phyloP scores from a whole-genome alignment of 2,888 invertebrate species.

The Caenorhabditis sulstoni region DNA sequence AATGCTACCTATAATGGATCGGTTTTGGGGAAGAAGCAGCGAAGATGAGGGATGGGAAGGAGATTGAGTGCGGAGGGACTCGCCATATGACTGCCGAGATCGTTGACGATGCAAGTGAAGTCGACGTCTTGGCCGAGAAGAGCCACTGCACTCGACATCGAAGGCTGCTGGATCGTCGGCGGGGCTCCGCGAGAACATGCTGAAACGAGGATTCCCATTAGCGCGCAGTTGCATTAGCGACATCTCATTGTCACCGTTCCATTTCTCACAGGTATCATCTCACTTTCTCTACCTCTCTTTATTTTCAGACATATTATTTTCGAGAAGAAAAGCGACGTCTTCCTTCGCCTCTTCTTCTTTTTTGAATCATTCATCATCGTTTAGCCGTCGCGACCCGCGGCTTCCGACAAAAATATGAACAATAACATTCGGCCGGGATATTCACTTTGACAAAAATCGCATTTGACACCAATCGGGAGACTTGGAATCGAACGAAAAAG shows the following conservation, averaged over 20 bases:
- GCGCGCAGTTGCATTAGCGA: neutral
- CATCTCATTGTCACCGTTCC: neutral
- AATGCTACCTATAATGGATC: conserved; percentile 76
- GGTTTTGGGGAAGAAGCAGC: conserved; percentile 18
- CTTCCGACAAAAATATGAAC: neutral
- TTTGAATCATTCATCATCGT: conserved; percentile 58
- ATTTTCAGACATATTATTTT: conserved; percentile 9
- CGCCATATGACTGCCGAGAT: conserved; percentile 83
- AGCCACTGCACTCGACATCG: conserved; percentile 78
- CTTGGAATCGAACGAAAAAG: too few relatives aligned
- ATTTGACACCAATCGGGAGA: conserved; percentile 16
- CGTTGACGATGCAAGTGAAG: conserved; percentile 78
- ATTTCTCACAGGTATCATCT: conserved; percentile 34
- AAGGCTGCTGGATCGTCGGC: conserved; percentile 70
- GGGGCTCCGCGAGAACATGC: conserved; percentile 75
- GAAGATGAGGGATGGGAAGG: neutral
- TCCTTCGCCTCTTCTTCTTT: neutral
- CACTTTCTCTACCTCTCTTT: too few relatives aligned
- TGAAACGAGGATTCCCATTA: conserved; percentile 60
- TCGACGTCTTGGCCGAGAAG: conserved; percentile 79
- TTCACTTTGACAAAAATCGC: conserved; percentile 46
- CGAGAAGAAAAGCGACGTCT: neutral
- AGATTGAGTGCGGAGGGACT: conserved; percentile 50
- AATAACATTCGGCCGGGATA: neutral
- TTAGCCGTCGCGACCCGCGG: too few relatives aligned